These are phyloP conservation scores for Syncerus caffer DNA, from an alignment of 2,797 vertebrate species.

Conservation along the genomic window DNA sequence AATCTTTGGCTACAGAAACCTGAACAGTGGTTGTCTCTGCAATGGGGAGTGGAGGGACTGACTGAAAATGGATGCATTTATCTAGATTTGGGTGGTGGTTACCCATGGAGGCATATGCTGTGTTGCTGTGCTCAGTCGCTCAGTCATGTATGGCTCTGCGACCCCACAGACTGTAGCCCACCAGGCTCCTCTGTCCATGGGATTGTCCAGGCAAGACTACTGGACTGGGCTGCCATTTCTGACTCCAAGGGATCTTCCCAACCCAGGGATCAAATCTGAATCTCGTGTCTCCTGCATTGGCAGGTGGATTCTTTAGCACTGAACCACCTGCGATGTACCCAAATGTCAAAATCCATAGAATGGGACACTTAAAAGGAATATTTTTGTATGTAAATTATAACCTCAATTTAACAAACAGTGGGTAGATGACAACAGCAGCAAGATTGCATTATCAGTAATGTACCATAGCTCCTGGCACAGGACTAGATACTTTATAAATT, in stretches of 20 bases:
- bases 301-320: not conserved
- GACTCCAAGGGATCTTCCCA: accelerated
- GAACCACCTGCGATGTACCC: not conserved
- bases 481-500: not conserved
- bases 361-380: not conserved
- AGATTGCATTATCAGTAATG: not conserved
- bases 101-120: not conserved
- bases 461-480: not conserved
- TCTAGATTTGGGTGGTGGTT: not conserved
- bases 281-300: not conserved
- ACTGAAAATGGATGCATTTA: not conserved
- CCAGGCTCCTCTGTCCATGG: not conserved
- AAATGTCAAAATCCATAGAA: not conserved
- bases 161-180: not conserved
- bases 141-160: not conserved
- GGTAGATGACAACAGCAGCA: not conserved
- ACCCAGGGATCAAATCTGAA: not conserved
- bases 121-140: not conserved
- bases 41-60: not conserved
- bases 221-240: not conserved
- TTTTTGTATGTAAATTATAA: not conserved
- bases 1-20: not conserved
- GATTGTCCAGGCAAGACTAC: not conserved
- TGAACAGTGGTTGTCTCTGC: not conserved
- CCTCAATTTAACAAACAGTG: not conserved